Percentiles rank a stretch among this genome's conserved stretches.
Evolutionary conservation across 2,113 vertebrate species (phyloP).

Genomic region (Antechinus flavipes): DNA sequence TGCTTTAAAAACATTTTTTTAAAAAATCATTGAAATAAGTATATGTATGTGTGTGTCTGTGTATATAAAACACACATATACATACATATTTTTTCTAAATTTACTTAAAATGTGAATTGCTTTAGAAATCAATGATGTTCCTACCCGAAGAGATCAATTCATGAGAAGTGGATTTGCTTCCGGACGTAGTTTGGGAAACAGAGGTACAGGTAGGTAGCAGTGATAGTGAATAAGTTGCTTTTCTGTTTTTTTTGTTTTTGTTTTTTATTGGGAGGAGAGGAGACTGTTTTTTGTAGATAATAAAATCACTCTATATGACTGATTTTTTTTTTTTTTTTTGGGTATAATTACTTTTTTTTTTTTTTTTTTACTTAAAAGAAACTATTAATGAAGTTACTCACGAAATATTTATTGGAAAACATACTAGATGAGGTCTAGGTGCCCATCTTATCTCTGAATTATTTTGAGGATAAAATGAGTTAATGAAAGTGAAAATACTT

Average conservation of each 20-base stretch:
- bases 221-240: background rate
- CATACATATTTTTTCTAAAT: background rate
- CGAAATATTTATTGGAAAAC: background rate
- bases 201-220: conserved; percentile 62
- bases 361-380: background rate
- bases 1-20: background rate
- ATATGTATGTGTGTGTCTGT: background rate
- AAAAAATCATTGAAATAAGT: background rate
- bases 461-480: background rate
- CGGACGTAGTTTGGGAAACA: conserved; percentile 63
- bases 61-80: background rate
- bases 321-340: background rate
- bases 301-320: background rate
- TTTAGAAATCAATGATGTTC: conserved; percentile 69
- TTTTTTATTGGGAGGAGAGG: background rate
- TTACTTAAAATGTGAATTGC: conserved; percentile 51
- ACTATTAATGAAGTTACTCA: background rate
- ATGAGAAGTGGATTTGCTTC: conserved; percentile 56
- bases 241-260: background rate
- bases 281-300: background rate
- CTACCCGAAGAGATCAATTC: conserved; percentile 53
- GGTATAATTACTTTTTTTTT: background rate
- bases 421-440: background rate
- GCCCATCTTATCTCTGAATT: background rate
- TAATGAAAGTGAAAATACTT: background rate